Conservation (phyloP, 2,888 invertebrate genomes). For the Ectemnius cavifrons region DNA sequence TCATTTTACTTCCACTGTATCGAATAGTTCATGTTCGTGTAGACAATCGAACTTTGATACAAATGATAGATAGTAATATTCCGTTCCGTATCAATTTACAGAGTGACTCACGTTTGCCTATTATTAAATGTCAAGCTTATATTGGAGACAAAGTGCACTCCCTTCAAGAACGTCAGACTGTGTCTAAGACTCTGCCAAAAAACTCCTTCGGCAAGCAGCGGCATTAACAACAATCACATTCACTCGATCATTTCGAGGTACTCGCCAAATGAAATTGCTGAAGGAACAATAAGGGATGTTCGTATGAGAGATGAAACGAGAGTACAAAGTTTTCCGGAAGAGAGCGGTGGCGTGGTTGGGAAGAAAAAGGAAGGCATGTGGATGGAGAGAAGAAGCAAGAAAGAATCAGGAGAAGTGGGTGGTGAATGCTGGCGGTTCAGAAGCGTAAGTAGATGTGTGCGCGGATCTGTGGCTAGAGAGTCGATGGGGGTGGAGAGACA, state of each 20-base stretch:
- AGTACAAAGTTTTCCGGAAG: slow-evolving; percentile 54
- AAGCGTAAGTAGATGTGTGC: slow-evolving; percentile 50
- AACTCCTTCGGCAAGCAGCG: slow-evolving; percentile 47
- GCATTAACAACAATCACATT: slow-evolving; percentile 8
- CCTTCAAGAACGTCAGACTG: too few relatives aligned
- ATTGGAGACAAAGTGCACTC: too few relatives aligned
- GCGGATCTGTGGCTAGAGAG: slow-evolving; percentile 47
- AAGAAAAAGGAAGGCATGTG: slow-evolving; percentile 17
- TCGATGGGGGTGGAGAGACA: slow-evolving; percentile 30
- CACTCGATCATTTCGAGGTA: slow-evolving; percentile 11
- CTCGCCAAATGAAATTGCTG: slow-evolving; percentile 8
- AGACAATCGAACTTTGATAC: slow-evolving; percentile 15
- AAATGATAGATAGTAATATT: slow-evolving; percentile 44
- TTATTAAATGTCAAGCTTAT: too few relatives aligned
- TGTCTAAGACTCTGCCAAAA: slow-evolving; percentile 68
- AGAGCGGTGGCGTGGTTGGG: slow-evolving; percentile 51
- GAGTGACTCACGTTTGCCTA: slow-evolving; percentile 70
- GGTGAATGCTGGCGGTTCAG: slow-evolving; percentile 45
- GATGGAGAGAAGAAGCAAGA: slow-evolving; percentile 8
- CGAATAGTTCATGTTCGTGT: background rate
- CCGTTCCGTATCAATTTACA: slow-evolving; percentile 71
- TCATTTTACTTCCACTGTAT: too few relatives aligned
- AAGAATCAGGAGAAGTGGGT: slow-evolving; percentile 48
- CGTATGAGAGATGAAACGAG: background rate
- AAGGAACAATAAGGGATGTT: background rate